Base-by-base conservation (phyloP, 2,888 invertebrate species). In the Erynnis tages region DNA sequence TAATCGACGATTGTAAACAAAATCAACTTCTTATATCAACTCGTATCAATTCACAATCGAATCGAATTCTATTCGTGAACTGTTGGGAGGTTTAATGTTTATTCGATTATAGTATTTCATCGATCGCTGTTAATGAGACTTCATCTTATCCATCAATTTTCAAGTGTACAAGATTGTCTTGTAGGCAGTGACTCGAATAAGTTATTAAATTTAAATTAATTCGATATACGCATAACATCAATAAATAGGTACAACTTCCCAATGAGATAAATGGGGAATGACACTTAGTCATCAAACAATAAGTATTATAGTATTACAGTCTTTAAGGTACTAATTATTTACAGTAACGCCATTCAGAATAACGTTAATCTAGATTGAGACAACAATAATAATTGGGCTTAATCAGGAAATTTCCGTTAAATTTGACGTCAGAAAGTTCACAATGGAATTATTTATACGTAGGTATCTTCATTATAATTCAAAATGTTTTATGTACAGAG, bases 261-360 rank as follows among this genome's bases (percentile, higher is more conserved):
- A 55, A 48, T 38, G 41, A 55, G 54, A 44, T 57, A 41, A 48
- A 55, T 50, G 52, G 53, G 57, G 37, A 40, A 50, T 54, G 55
- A 57, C 56, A 60, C 57, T 53, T 37, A 47, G 55, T 25, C 50
- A 38, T 53, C 40, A 56, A 48, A 54, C 45, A 56, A 35, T 53
- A 54, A 54, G 35, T 54, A 57, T 56, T 48, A 57, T 37, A 57
- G 43, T 74, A 76, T 79, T 82, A 87, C 87, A 87, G 88, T 86
- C 88, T 87, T 87, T 85, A 83, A 79, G 76, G 82, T 78, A 72
- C 84, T 87, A 86, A 76, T 71, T 84, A 86, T 87, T 71, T 84
- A 85, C 82, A 85, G 56, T 75, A 70, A 67, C 47, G 81, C 69
- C 83, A 82, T 86, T 79, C 69, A 67, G 61, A 79, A 85, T 82